Base-by-base conservation (phyloP, 2,797 vertebrate genomes). In the Paramormyrops hopkinsi region DNA sequence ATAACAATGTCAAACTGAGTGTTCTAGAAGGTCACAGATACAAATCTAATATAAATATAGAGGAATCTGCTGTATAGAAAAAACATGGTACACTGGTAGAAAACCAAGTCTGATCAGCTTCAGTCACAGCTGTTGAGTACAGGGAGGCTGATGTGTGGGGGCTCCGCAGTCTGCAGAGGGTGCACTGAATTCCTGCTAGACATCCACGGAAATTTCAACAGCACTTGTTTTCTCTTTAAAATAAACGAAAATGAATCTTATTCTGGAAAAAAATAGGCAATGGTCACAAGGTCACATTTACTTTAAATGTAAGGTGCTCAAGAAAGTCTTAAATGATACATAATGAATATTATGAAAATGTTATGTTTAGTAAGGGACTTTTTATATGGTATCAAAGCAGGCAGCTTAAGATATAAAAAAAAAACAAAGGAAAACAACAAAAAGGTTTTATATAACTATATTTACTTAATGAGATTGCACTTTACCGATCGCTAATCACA, bases 401-500 rank as follows among this genome's bases (percentile, higher is more conserved):
- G 93, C 92, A 93, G 92, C 93, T 89, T 86, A 92, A 93, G 88
- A 93, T 91, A 92, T 90, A 93, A 90, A 91, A 93, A 93, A 85
- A 91, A 91, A 87, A 86, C 91, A 92, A 88, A 56, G 4, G 41
- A 88, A 88, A 89, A 86, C 37, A 33, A 83, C n/a, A 89, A 94
- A 94, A 85, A 54, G 53, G 76, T 92, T 91, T 91, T 90, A 94
- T 93, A 94, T 91, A 95, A 95, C 94, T 92, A 94, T 92, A 93
- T 93, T 94, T 92, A 94, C 93, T 93, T 92, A 93, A 94, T 92
- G 93, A 95, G 94, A 96, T 96, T 96, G 94, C 95, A 96, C 95
- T 95, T 96, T 93, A 96, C 95, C 95, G 95, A 95, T 96, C 95
- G 94, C 95, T 94, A 94, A 95, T 96, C 95, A 96, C 95, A 96